Percentiles rank a stretch among this genome's conserved stretches.
Conservation (phyloP, 2,888 invertebrate species). For the Diaprepes abbreviatus region DNA sequence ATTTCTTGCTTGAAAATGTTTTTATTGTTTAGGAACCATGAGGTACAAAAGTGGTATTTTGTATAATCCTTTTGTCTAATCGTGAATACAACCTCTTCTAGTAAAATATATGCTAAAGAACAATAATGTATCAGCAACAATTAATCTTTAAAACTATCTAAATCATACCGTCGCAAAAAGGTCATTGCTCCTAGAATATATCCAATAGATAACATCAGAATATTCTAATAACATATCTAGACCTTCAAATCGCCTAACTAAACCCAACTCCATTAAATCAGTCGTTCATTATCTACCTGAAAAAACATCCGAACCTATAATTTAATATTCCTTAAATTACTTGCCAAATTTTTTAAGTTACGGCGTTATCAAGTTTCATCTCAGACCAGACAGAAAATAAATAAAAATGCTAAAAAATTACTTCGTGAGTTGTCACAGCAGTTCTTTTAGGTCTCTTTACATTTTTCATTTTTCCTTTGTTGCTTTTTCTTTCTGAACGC, state of each 20-base stretch:
- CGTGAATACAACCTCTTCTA: too few relatives aligned
- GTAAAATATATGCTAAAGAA: too few relatives aligned
- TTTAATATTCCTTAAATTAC: constrained; percentile 22
- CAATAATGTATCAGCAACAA: too few relatives aligned
- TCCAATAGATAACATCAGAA: background rate
- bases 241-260: background rate
- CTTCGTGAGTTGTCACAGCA: background rate
- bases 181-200: background rate
- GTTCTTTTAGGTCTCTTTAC: background rate
- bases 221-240: constrained; percentile 1
- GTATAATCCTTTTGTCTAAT: too few relatives aligned
- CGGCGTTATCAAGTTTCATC: constrained; percentile 22
- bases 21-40: too few relatives aligned
- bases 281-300: constrained; percentile 16
- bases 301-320: constrained; percentile 13
- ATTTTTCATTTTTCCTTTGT: background rate
- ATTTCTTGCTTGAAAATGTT: too few relatives aligned
- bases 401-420: constrained; percentile 1
- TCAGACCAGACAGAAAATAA: constrained; percentile 10
- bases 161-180: background rate
- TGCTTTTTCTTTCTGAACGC: background rate
- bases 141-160: too few relatives aligned
- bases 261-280: background rate
- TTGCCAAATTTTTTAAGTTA: constrained; percentile 22
- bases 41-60: too few relatives aligned